These are phyloP conservation scores for Toxotes lorentzi DNA, from an alignment of 2,797 vertebrate species.

Conservation along the genomic window DNA sequence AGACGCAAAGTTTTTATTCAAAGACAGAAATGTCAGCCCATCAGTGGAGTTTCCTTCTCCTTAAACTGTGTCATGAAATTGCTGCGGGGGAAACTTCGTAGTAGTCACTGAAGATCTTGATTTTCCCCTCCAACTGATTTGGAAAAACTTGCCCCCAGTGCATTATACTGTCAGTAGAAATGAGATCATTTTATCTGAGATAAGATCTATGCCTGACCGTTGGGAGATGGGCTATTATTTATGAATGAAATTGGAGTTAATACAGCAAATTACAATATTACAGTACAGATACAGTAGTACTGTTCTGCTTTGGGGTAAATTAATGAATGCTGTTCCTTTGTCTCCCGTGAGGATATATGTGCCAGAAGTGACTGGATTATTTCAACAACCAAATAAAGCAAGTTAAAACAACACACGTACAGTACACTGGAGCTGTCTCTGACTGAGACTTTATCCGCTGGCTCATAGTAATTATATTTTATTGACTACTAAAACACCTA, in stretches of 20 bases:
- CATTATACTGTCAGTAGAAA: slow-evolving; percentile 8
- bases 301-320: slow-evolving; percentile 3
- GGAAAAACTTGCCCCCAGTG: slow-evolving; percentile 32
- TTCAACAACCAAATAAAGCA: neutral
- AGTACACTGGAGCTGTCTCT: neutral
- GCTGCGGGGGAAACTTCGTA: slow-evolving; percentile 14
- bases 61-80: slow-evolving; percentile 29
- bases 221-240: slow-evolving; percentile 35
- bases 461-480: neutral
- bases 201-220: slow-evolving; percentile 26
- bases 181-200: slow-evolving; percentile 38
- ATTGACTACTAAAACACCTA: neutral
- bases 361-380: neutral
- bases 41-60: slow-evolving; percentile 11
- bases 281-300: slow-evolving; percentile 4
- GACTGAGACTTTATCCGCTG: neutral
- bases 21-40: slow-evolving; percentile 7
- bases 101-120: slow-evolving; percentile 27
- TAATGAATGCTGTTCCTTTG: neutral
- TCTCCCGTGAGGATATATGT: slow-evolving; percentile 13
- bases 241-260: slow-evolving; percentile 24
- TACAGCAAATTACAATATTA: slow-evolving; percentile 4
- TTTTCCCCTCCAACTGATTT: slow-evolving; percentile 37
- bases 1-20: slow-evolving; percentile 26
- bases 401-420: neutral